These are phyloP conservation scores for Lepisosteus oculatus DNA, from an alignment of 2,113 vertebrate genomes.

Conservation along the genomic window DNA sequence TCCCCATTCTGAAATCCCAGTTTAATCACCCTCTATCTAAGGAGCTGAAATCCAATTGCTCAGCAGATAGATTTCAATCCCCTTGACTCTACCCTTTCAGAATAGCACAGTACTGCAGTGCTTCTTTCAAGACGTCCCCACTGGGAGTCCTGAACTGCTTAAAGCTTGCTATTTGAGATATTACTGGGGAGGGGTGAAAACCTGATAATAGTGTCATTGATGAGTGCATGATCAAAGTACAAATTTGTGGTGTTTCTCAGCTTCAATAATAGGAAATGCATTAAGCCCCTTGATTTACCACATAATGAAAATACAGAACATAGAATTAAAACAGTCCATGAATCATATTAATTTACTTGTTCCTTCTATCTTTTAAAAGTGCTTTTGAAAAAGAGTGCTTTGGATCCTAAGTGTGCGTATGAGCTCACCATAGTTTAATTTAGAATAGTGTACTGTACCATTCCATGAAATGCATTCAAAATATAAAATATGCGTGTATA, in stretches of 20 bases:
- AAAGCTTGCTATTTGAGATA: slow-evolving; percentile 36
- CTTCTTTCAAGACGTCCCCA: slow-evolving; percentile 32
- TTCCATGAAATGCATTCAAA: not conserved
- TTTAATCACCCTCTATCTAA: slow-evolving; percentile 35
- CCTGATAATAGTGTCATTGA: slow-evolving; percentile 14
- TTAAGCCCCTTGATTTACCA: not conserved
- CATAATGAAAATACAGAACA: slow-evolving; percentile 20
- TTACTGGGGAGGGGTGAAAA: slow-evolving; percentile 8
- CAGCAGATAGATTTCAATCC: slow-evolving; percentile 37
- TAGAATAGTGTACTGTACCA: not conserved
- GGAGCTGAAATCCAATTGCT: slow-evolving; percentile 35
- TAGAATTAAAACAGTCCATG: not conserved
- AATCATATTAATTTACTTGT: not conserved
- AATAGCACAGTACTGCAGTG: slow-evolving; percentile 23
- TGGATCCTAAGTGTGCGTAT: not conserved
- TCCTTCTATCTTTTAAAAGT: too few relatives aligned
- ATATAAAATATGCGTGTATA: not conserved
- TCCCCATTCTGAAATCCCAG: slow-evolving; percentile 21
- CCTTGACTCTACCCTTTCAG: slow-evolving; percentile 15
- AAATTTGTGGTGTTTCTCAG: slow-evolving; percentile 19
- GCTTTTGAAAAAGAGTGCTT: not conserved
- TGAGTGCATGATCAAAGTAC: slow-evolving; percentile 16
- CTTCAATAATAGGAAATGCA: slow-evolving; percentile 7
- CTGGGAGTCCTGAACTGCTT: slow-evolving; percentile 28
- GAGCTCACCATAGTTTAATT: not conserved